Evolutionary conservation across 2,797 vertebrate genomes (phyloP).

Genomic region (Aplochiton taeniatus): DNA sequence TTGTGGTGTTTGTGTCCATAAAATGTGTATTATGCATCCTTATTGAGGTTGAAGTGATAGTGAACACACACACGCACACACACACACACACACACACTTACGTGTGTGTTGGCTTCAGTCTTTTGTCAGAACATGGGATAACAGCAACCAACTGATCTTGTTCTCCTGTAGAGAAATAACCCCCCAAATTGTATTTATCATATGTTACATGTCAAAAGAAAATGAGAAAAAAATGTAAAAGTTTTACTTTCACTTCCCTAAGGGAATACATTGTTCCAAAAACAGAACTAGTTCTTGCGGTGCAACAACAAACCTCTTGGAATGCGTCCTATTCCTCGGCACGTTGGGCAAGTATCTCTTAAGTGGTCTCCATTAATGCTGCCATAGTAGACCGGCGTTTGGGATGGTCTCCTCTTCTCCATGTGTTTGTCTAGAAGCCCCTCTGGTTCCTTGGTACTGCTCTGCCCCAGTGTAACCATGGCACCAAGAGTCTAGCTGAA

Average conservation of each 20-base stretch:
- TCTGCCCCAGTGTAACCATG: conserved; percentile 13
- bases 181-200: no score
- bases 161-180: conserved; percentile 73
- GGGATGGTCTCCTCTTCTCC: conserved; percentile 43
- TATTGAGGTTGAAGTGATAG: no score
- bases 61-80: neutral
- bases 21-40: no score
- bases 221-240: no score
- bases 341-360: conserved; percentile 80
- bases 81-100: conserved; percentile 60
- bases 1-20: neutral
- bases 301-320: conserved; percentile 71
- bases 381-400: conserved; percentile 63
- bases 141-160: conserved; percentile 87
- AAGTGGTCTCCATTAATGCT: conserved; percentile 34
- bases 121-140: conserved; percentile 86
- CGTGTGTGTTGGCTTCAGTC: conserved; percentile 87
- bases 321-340: conserved; percentile 83
- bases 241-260: no score
- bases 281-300: neutral
- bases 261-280: no score
- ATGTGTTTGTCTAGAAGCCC: conserved; percentile 14
- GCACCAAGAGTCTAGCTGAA: neutral
- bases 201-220: no score
- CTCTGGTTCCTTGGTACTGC: conserved; percentile 16